Evolutionary conservation across 2,888 invertebrate species (phyloP).

Genomic region (Hemaris fuciformis): DNA sequence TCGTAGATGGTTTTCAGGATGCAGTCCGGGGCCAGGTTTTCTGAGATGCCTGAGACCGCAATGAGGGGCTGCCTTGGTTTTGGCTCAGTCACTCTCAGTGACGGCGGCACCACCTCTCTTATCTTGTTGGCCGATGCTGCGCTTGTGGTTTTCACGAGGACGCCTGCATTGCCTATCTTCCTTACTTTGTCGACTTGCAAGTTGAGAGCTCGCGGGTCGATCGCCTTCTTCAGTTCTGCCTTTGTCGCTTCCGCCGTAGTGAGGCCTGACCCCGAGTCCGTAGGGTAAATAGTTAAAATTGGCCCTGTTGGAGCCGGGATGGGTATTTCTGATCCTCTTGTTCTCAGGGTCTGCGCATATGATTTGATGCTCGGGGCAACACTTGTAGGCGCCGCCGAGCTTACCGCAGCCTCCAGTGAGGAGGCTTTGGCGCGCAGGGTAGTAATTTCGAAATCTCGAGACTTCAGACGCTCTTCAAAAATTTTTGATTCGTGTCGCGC

Average conservation of each 20-base stretch:
- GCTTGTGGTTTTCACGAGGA: neutral
- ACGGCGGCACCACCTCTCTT: slow-evolving; percentile 9
- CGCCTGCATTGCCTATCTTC: neutral
- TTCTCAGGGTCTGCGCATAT: neutral
- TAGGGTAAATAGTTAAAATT: neutral
- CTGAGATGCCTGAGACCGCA: neutral
- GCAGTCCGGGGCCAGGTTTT: neutral
- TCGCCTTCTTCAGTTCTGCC: neutral
- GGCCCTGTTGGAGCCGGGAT: neutral
- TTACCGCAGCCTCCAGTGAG: too few species aligned
- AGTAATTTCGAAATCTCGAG: too few species aligned
- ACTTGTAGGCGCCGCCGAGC: too few species aligned
- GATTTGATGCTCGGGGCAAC: too few species aligned
- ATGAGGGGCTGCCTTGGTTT: neutral
- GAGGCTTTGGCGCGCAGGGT: too few species aligned
- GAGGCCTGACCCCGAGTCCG: neutral
- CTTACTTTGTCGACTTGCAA: slow-evolving; percentile 16
- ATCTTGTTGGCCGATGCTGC: slow-evolving; percentile 7
- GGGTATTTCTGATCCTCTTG: neutral
- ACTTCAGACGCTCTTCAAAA: too few species aligned
- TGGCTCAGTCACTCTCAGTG: slow-evolving; percentile 12
- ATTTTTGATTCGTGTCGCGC: too few species aligned
- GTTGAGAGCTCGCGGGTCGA: slow-evolving; percentile 7
- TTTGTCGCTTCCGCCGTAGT: slow-evolving; percentile 13
- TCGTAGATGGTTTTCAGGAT: neutral